These are phyloP conservation scores for Casuarius casuarius DNA, from an alignment of 2,113 vertebrate genomes.

Conservation along the genomic window DNA sequence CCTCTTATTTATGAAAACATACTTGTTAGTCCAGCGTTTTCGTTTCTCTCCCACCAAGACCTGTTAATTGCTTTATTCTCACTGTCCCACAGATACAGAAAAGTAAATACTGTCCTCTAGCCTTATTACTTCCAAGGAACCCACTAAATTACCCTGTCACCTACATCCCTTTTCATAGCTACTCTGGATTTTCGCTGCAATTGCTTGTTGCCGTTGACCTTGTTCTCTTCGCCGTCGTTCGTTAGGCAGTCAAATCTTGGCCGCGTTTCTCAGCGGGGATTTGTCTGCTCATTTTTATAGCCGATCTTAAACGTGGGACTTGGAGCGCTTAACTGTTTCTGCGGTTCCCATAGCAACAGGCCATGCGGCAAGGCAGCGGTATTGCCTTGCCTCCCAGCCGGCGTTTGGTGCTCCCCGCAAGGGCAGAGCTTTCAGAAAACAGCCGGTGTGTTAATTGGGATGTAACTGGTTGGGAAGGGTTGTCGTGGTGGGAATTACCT, in stretches of 20 bases:
- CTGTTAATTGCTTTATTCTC: neutral
- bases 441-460: slow-evolving; percentile 45
- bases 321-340: slow-evolving; percentile 59
- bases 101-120: neutral
- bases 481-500: neutral
- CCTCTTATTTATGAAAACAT: neutral
- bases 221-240: slow-evolving; percentile 21
- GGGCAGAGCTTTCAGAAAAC: slow-evolving; percentile 50
- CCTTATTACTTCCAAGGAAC: neutral
- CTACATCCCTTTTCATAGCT: neutral
- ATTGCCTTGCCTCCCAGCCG: slow-evolving; percentile 70
- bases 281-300: slow-evolving; percentile 68
- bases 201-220: slow-evolving; percentile 23
- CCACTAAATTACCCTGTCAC: neutral
- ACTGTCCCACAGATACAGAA: neutral
- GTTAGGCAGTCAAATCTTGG: slow-evolving; percentile 43
- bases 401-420: slow-evolving; percentile 66
- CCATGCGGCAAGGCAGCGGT: slow-evolving; percentile 59
- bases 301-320: slow-evolving; percentile 60
- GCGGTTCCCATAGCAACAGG: slow-evolving; percentile 79
- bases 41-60: neutral
- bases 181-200: neutral
- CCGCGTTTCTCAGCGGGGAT: slow-evolving; percentile 53
- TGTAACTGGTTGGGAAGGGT: slow-evolving; percentile 52
- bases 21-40: neutral